Conservation (phyloP, 2,797 vertebrate genomes). For the Lepus oiostolus region DNA sequence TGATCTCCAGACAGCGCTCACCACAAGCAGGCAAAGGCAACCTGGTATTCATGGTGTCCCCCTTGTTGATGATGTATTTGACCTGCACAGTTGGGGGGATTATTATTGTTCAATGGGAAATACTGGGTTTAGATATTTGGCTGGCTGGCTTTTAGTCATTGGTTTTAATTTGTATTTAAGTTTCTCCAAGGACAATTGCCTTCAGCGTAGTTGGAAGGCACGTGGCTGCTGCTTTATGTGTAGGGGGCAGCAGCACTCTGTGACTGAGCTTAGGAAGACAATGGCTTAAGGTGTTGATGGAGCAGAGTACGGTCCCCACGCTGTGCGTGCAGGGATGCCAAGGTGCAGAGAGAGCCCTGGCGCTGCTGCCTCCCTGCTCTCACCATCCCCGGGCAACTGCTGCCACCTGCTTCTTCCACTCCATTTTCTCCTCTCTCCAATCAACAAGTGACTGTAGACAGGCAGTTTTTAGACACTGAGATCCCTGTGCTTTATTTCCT, state of each 20-base stretch:
- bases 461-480: neutral
- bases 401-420: accelerated
- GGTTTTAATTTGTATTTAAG: neutral
- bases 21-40: neutral
- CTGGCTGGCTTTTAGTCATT: conserved; percentile 38
- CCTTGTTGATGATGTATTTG: neutral
- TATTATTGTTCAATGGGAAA: conserved; percentile 19
- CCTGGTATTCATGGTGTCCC: neutral
- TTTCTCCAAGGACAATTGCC: neutral
- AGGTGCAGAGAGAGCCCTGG: neutral
- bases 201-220: neutral
- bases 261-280: neutral
- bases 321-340: neutral
- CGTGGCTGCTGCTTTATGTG: neutral
- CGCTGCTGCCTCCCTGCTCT: neutral
- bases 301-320: neutral
- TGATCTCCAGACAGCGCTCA: neutral
- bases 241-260: neutral
- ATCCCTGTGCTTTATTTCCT: conserved; percentile 65
- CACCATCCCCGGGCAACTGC: neutral
- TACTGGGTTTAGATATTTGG: neutral
- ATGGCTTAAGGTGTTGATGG: neutral
- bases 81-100: neutral
- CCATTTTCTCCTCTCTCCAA: neutral
- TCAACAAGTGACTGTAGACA: neutral